phyloP scores from a whole-genome alignment of 1,140 invertebrate species.

The Drosophila auraria region DNA sequence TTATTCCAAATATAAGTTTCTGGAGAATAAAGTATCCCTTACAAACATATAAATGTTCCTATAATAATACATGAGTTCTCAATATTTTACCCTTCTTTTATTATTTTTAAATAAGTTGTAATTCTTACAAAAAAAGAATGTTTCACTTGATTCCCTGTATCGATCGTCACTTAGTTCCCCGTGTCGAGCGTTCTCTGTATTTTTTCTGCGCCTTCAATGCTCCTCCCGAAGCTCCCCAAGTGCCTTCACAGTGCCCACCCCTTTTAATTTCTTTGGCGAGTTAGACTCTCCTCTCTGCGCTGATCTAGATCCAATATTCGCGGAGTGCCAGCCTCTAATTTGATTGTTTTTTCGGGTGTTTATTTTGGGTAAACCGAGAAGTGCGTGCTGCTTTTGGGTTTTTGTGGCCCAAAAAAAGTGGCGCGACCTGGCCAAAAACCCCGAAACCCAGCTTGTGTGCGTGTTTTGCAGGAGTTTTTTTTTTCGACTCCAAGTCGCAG shows the following conservation, averaged over 20 bases:
- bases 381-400: constrained; percentile 37
- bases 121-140: too few relatives aligned
- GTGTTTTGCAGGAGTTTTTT: constrained; percentile 18
- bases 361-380: constrained; percentile 22
- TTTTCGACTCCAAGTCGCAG: too few relatives aligned
- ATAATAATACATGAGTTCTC: too few relatives aligned
- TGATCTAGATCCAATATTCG: constrained; percentile 29
- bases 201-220: neutral
- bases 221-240: neutral
- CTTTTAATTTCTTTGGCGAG: constrained; percentile 25
- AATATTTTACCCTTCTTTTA: too few relatives aligned
- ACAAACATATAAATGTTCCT: too few relatives aligned
- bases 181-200: too few relatives aligned
- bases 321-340: constrained; percentile 37
- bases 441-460: constrained; percentile 22
- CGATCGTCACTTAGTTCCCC: too few relatives aligned
- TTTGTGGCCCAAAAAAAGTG: constrained; percentile 20
- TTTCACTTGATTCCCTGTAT: too few relatives aligned
- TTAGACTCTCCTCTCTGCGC: neutral
- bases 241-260: neutral
- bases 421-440: constrained; percentile 13
- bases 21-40: too few relatives aligned
- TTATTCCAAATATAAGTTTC: too few relatives aligned
- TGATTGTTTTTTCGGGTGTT: constrained; percentile 35
- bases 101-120: too few relatives aligned